Conservation (phyloP, 2,113 vertebrate species). For the Spizaetus ornatus region DNA sequence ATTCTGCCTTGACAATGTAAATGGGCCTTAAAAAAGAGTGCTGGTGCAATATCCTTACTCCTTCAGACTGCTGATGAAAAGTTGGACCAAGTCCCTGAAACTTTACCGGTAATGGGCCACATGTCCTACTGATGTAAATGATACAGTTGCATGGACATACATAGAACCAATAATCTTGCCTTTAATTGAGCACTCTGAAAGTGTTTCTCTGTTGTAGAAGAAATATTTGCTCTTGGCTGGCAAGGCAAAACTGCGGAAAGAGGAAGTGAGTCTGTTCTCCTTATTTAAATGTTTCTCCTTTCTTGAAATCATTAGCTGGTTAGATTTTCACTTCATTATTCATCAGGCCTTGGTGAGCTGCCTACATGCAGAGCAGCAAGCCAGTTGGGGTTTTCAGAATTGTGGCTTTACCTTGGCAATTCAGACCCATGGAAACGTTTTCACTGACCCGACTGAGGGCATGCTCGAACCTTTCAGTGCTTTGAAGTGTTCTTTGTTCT, state of each 20-base stretch:
- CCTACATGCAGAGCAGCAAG: neutral
- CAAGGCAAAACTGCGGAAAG: neutral
- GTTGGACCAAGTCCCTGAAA: neutral
- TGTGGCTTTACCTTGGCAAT: neutral
- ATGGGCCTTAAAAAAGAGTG: neutral
- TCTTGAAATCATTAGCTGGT: neutral
- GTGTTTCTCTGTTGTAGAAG: neutral
- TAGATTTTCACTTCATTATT: slow-evolving; percentile 10
- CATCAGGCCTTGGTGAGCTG: neutral
- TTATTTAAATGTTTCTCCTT: slow-evolving; percentile 7
- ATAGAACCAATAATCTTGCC: neutral
- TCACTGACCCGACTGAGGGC: neutral
- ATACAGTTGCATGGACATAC: neutral
- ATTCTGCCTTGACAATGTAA: neutral
- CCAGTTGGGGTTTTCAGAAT: neutral
- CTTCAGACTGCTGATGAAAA: neutral
- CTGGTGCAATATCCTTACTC: neutral
- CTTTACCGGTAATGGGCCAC: neutral
- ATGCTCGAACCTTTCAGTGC: neutral
- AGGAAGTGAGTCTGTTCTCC: neutral
- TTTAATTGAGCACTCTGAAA: neutral
- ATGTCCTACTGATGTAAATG: neutral
- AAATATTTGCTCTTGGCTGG: neutral
- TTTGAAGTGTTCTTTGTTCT: neutral
- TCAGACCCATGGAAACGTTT: neutral